Base-by-base conservation (phyloP, 1,140 invertebrate species). In the Neotoxoptera formosana region DNA sequence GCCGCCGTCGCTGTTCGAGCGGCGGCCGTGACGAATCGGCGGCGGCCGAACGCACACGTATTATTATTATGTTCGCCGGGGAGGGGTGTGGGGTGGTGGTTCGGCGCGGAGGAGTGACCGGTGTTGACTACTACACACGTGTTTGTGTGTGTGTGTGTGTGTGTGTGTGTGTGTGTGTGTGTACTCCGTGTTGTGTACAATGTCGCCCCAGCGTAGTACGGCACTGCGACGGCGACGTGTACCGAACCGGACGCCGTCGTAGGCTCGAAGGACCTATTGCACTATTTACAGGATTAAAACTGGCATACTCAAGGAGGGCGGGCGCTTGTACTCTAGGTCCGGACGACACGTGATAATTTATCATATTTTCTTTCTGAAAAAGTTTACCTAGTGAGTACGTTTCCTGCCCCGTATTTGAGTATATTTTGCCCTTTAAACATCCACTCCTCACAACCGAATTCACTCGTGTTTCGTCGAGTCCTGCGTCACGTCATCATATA, bases 1-100 rank as follows among this genome's bases (percentile, higher is more conserved):
- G 47, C 11, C 88, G 48, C n/a, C 87, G 87, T 4, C 41, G 41
- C 4, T n/a, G n/a, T 25, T 1, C 20, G 34, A 51, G 88, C 53
- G 88, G 88, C 53, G 51, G 21, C 51, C 51, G 88, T 90, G 48
- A 60, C 48, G 51, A 90, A 90, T 90, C 51, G 53, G 53, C 88
- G 53, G 88, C 88, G 88, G 51, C 51, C 36, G 34, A 34, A 90
- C 21, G 9, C 86, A 51, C 21, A 56, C 48, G 48, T 56, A 56
- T 56, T 56, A 56, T 90, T 53, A 88, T 88, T 51, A 47, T 86
- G 7, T 47, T n/a, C 7, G 23, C 25, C 1, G 7, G 47, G 47
- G 9, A 30, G 30, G 30, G 86, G 41, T n/a, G n/a, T n/a, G 7
- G 47, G 47, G 9, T 17, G 30, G 30, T n/a, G 86, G 41, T 11